phyloP scores from a whole-genome alignment of 2,888 invertebrate genomes.

The Napeogenes sylphis region DNA sequence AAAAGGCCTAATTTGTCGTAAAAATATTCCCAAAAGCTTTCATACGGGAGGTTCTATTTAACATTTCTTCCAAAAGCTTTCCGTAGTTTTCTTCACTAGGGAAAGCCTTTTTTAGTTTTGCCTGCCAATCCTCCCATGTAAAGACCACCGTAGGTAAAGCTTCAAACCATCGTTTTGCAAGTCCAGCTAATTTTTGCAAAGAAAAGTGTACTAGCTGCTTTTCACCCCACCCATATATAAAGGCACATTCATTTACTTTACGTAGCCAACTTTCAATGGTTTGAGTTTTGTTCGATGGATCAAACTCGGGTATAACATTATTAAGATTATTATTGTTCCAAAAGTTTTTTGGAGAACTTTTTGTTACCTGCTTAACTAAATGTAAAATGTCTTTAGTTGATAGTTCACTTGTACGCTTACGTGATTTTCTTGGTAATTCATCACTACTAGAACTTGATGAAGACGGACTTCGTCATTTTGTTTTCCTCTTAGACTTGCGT shows the following conservation, averaged over 20 bases:
- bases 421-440: too few relatives aligned
- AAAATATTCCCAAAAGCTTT: constrained; percentile 28
- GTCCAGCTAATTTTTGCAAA: constrained; percentile 28
- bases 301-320: constrained; percentile 24
- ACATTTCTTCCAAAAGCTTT: constrained; percentile 28
- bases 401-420: too few relatives aligned
- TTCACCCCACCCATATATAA: constrained; percentile 28
- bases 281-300: constrained; percentile 21
- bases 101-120: constrained; percentile 28
- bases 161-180: constrained; percentile 33
- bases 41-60: constrained; percentile 21
- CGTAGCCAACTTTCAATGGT: constrained; percentile 25
- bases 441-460: too few relatives aligned
- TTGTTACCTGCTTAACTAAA: too few relatives aligned
- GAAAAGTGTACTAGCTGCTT: constrained; percentile 26
- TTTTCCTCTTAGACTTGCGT: too few relatives aligned
- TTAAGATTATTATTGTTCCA: too few relatives aligned
- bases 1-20: constrained; percentile 27
- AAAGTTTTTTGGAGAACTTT: too few relatives aligned
- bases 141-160: constrained; percentile 23
- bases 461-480: too few relatives aligned
- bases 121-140: constrained; percentile 32
- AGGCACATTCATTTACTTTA: constrained; percentile 31
- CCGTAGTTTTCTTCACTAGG: constrained; percentile 32
- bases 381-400: too few relatives aligned